Base-by-base conservation (phyloP, 2,797 vertebrate genomes). In the Argentina silus region DNA sequence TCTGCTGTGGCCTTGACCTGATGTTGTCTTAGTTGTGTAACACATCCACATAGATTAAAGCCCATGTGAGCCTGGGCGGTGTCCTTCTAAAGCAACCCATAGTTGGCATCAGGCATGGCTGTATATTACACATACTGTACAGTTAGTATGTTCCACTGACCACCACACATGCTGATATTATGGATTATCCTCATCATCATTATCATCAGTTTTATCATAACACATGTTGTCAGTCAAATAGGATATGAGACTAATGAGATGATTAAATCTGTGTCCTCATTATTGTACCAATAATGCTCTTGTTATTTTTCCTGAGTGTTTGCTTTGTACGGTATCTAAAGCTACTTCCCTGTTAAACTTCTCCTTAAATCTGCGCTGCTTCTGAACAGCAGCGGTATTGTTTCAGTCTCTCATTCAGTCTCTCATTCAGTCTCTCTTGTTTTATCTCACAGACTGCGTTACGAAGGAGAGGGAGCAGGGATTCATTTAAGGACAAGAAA, bases 401-500 rank as follows among this genome's bases (percentile, higher is more conserved):
- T 57, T 64, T 23, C 3, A 55, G 21, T 65, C 15, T 4, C 62
- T 47, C 17, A 48, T 9, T 17, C 19, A 14, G 78, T 23, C 70
- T 76, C 55, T n/a, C n/a, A n/a, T n/a, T n/a, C n/a, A n/a, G n/a
- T n/a, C n/a, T 70, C 44, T 71, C 27, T 17, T 74, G 48, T 8
- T 85, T 0, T 78, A 75, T 81, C 90, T 63, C 90, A 60, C 94
- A 99, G 98, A 96, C 94, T 78, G 94, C 94, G 53, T 83, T 96
- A 88, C 96, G 96, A 87, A 95, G 97, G 90, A 95, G 97, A 92
- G 96, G 96, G 47, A 96, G 96, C 86, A 94, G 98, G 63, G 98
- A 99, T 88, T 87, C 90, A 0, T 95, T 97, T 84, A 99, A 97
- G 91, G 98, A 99, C 83, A 99, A 98, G 88, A 99, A 96, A 86